A percentile compares a stretch with the other conserved stretches of the same genome.
Evolutionary conservation across 1,140 invertebrate genomes (phyloP).

Genomic region (Nasonia giraulti): DNA sequence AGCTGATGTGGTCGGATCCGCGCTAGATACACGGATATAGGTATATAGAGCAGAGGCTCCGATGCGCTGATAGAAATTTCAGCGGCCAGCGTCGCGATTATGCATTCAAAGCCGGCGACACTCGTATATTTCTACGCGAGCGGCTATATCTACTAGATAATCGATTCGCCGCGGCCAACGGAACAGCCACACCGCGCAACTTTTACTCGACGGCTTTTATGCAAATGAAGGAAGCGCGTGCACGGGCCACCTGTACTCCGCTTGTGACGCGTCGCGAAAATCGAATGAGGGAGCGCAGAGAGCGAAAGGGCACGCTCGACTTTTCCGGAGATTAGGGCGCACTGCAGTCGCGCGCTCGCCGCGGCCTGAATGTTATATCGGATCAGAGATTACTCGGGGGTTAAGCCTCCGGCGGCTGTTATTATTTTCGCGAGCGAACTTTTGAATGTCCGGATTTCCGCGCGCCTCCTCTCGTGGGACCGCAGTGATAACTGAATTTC

Average conservation of each 20-base stretch:
- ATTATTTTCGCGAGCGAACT: slow-evolving; percentile 23
- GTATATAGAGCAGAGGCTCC: neutral
- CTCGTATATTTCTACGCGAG: slow-evolving; percentile 38
- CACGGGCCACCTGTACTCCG: neutral
- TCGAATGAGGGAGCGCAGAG: slow-evolving; percentile 9
- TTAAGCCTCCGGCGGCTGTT: neutral
- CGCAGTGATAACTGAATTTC: too few species aligned
- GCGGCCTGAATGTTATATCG: neutral
- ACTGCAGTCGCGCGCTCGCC: neutral
- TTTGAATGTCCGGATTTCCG: slow-evolving; percentile 8
- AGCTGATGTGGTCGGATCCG: neutral
- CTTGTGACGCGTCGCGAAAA: slow-evolving; percentile 31
- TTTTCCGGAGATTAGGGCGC: neutral
- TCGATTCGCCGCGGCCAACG: slow-evolving; percentile 22
- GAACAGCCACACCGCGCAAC: neutral
- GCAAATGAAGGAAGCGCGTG: slow-evolving; percentile 39
- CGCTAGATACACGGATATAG: too few species aligned
- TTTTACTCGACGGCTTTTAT: slow-evolving; percentile 37
- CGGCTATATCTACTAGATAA: slow-evolving; percentile 45
- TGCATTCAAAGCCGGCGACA: slow-evolving; percentile 48
- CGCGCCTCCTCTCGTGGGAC: too few species aligned
- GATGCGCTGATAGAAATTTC: slow-evolving; percentile 36
- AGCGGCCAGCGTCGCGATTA: slow-evolving; percentile 21
- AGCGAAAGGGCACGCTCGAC: neutral
- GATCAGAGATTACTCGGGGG: slow-evolving; percentile 9